Conservation (phyloP, 2,888 invertebrate genomes). For the Latrodectus elegans region DNA sequence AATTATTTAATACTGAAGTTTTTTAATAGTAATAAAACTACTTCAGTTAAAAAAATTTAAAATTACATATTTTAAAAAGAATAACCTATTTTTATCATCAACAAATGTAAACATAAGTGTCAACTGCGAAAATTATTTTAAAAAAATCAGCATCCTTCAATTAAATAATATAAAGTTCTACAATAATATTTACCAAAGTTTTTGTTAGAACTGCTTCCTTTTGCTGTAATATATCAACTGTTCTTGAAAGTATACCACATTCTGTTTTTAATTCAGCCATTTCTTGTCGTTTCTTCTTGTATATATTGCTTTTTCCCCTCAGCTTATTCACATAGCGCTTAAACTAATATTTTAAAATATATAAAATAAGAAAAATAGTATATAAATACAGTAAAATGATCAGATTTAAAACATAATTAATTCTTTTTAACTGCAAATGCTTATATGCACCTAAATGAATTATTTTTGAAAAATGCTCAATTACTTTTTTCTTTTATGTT, state of each 20-base stretch:
- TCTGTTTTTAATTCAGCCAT: slow-evolving; percentile 85
- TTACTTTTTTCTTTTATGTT: no score
- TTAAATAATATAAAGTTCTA: background rate
- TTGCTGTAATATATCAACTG: slow-evolving; percentile 82
- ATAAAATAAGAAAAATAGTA: background rate
- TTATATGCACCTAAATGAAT: no score
- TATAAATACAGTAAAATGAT: no score
- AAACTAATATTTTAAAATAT: slow-evolving; percentile 77
- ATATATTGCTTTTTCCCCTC: slow-evolving; percentile 85
- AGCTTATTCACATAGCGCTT: slow-evolving; percentile 88
- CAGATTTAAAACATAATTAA: no score
- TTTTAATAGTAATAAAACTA: no score
- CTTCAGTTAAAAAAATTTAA: no score
- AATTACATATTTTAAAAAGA: no score
- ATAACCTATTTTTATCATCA: no score
- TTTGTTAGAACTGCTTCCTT: slow-evolving; percentile 77
- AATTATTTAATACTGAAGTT: no score
- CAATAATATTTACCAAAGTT: slow-evolving; percentile 77
- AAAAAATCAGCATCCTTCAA: background rate
- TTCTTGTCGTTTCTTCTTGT: slow-evolving; percentile 86
- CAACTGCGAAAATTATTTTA: background rate
- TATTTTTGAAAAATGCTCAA: no score
- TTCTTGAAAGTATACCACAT: slow-evolving; percentile 84
- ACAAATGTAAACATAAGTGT: no score
- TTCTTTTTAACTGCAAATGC: no score